Conservation (phyloP, 2,797 vertebrate species). For the Ficedula albicollis region DNA sequence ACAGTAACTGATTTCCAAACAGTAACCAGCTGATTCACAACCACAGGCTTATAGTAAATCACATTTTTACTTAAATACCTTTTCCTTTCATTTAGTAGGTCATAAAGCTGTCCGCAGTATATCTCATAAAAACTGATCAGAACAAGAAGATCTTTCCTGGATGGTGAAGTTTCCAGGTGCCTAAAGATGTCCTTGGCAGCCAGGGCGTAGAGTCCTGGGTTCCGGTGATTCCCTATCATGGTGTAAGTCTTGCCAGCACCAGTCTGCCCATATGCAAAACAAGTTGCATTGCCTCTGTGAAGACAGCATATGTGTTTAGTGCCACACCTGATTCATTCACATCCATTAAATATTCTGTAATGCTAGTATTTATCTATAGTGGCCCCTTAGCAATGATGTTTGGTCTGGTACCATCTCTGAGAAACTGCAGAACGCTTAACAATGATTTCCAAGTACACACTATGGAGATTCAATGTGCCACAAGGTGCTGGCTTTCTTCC, state of each 20-base stretch:
- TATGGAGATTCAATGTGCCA: background rate
- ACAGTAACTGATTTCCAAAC: background rate
- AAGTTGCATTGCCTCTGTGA: slow-evolving; percentile 87
- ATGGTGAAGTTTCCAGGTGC: slow-evolving; percentile 74
- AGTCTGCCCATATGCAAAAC: slow-evolving; percentile 93
- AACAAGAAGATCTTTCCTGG: slow-evolving; percentile 72
- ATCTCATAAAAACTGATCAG: slow-evolving; percentile 94
- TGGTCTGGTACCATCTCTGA: background rate
- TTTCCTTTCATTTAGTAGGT: slow-evolving; percentile 88
- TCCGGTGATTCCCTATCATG: slow-evolving; percentile 86
- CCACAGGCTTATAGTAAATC: background rate
- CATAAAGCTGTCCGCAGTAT: slow-evolving; percentile 92
- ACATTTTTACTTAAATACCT: slow-evolving; percentile 74
- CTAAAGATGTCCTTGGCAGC: slow-evolving; percentile 88
- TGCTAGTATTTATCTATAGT: background rate
- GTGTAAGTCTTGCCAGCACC: slow-evolving; percentile 94
- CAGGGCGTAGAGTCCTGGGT: slow-evolving; percentile 86
- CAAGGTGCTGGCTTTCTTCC: background rate
- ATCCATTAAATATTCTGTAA: background rate
- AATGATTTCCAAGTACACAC: background rate
- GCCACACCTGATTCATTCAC: background rate
- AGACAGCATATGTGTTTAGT: slow-evolving; percentile 5
- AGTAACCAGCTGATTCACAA: background rate
- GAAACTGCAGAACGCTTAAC: background rate
- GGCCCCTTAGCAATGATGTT: background rate